A percentile compares a stretch with the other conserved stretches of the same genome.
Evolutionary conservation across 2,888 invertebrate species (phyloP).

Genomic region (Drepanosiphum platanoidis): DNA sequence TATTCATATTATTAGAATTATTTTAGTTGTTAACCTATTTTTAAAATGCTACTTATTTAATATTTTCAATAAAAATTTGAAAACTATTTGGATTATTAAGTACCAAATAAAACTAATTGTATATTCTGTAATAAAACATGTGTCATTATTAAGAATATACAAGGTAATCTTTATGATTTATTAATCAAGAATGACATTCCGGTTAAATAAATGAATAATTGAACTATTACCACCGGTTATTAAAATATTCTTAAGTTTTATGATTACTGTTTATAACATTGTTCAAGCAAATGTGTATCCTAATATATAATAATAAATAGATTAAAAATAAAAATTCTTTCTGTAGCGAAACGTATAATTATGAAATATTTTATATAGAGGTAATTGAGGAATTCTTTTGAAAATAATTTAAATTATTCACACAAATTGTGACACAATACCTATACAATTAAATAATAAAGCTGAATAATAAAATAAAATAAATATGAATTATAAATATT

Average conservation of each 20-base stretch:
- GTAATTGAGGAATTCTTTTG: too few species aligned
- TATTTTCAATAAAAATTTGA: not conserved
- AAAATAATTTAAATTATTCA: too few species aligned
- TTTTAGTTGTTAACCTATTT: constrained; percentile 55
- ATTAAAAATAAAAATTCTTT: not conserved
- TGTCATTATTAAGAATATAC: constrained; percentile 25
- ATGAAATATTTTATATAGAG: too few species aligned
- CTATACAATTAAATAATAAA: too few species aligned
- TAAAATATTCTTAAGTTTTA: constrained; percentile 12
- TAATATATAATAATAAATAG: not conserved
- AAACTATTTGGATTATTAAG: not conserved
- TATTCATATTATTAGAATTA: constrained; percentile 7
- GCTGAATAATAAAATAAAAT: too few species aligned
- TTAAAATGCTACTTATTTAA: not conserved
- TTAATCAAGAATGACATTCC: constrained; percentile 1
- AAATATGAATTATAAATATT: too few species aligned
- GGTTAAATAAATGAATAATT: constrained; percentile 18
- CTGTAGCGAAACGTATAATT: not conserved
- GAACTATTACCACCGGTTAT: constrained; percentile 3
- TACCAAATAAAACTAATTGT: not conserved
- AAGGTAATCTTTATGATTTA: not conserved
- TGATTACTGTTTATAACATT: constrained; percentile 17
- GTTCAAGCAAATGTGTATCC: not conserved
- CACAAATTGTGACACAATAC: too few species aligned
- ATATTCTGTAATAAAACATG: not conserved